These are phyloP conservation scores for Heliconius ethilla DNA, from an alignment of 2,888 invertebrate species.

Conservation along the genomic window DNA sequence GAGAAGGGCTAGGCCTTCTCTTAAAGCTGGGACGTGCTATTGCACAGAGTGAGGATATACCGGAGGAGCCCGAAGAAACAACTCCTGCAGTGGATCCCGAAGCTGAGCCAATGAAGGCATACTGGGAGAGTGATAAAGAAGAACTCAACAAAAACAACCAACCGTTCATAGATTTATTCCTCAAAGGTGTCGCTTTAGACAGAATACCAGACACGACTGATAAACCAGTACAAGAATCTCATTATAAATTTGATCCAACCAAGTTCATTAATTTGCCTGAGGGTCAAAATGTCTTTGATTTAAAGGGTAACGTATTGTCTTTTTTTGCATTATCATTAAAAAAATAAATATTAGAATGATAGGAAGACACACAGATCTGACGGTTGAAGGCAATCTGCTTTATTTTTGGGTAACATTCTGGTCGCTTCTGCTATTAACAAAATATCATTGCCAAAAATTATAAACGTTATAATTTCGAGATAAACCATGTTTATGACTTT, in stretches of 20 bases:
- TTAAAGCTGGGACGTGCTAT: conserved; percentile 63
- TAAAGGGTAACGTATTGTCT: conserved; percentile 72
- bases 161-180: conserved; percentile 69
- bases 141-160: conserved; percentile 62
- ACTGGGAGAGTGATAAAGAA: conserved; percentile 75
- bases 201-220: conserved; percentile 73
- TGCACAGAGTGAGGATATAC: conserved; percentile 57
- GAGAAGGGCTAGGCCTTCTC: conserved; percentile 76
- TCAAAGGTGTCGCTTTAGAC: conserved; percentile 63
- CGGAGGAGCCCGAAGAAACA: conserved; percentile 57
- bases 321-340: conserved; percentile 49
- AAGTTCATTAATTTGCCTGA: conserved; percentile 65
- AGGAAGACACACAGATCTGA: conserved; percentile 77
- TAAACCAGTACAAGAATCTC: conserved; percentile 72
- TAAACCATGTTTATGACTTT: neutral
- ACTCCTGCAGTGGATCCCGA: conserved; percentile 51
- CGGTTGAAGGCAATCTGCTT: conserved; percentile 29
- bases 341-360: conserved; percentile 36
- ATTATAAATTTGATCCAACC: conserved; percentile 70
- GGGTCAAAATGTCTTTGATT: conserved; percentile 60
- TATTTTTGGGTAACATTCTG: conserved; percentile 24
- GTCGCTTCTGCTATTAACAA: conserved; percentile 18
- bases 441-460: conserved; percentile 10
- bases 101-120: conserved; percentile 72
- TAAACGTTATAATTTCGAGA: neutral